Conservation (phyloP, 2,888 invertebrate genomes). For the Neocrepidodera transversa region DNA sequence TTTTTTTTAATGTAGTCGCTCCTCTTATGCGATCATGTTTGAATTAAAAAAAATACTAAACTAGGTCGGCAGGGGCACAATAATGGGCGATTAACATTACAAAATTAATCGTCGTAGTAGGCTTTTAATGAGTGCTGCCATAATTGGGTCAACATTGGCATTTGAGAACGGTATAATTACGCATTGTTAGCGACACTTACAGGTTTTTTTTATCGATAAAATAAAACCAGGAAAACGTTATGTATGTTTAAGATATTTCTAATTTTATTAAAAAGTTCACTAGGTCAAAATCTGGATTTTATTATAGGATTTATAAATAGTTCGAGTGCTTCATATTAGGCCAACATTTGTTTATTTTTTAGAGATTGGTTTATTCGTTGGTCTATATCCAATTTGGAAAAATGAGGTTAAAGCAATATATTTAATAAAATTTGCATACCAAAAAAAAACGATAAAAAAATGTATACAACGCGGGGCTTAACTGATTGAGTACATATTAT, state of each 20-base stretch:
- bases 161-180: constrained; percentile 32
- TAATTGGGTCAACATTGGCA: constrained; percentile 33
- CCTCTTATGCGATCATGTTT: too few species aligned
- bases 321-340: constrained; percentile 2
- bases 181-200: constrained; percentile 22
- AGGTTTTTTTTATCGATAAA: constrained; percentile 20
- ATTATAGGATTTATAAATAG: constrained; percentile 1
- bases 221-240: constrained; percentile 23
- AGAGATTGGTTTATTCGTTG: background rate
- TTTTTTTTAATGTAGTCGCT: too few species aligned
- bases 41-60: constrained; percentile 26
- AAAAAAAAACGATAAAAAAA: too few species aligned
- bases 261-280: constrained; percentile 28
- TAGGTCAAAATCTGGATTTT: constrained; percentile 24
- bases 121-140: constrained; percentile 11
- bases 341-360: background rate
- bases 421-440: too few species aligned
- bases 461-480: too few species aligned
- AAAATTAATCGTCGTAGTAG: constrained; percentile 33
- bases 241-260: background rate
- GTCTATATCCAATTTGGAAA: too few species aligned
- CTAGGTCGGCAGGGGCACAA: constrained; percentile 35
- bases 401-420: too few species aligned
- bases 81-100: constrained; percentile 37
- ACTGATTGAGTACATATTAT: too few species aligned